These are phyloP conservation scores for Myotis pilosus DNA, from an alignment of 2,797 vertebrate species.

Conservation along the genomic window DNA sequence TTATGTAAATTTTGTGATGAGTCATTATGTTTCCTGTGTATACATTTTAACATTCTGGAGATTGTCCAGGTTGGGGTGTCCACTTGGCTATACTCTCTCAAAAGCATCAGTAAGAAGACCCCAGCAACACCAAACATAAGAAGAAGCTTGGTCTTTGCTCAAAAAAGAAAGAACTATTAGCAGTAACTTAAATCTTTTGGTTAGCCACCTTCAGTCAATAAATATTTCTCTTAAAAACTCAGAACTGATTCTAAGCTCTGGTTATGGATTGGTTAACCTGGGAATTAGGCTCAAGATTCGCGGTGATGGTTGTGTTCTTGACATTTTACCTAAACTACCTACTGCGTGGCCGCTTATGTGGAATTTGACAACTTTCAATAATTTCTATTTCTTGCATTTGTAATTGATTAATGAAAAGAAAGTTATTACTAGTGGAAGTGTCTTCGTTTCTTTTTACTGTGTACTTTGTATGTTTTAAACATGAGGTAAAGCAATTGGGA, in stretches of 20 bases:
- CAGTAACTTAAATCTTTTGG: not conserved
- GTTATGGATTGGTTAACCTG: not conserved
- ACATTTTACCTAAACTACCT: not conserved
- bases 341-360: not conserved
- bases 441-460: not conserved
- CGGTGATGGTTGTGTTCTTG: no score
- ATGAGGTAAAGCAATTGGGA: not conserved
- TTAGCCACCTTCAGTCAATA: not conserved
- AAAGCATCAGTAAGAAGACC: not conserved
- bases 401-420: not conserved
- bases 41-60: not conserved
- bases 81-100: not conserved
- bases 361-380: not conserved
- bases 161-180: not conserved
- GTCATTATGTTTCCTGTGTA: not conserved
- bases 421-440: not conserved
- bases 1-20: not conserved
- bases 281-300: not conserved
- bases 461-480: not conserved
- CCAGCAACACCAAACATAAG: not conserved
- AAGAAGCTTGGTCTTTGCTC: not conserved
- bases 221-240: not conserved
- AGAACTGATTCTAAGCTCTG: not conserved
- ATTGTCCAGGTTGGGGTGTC: not conserved
- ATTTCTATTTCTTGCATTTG: not conserved